Base-by-base conservation (phyloP, 2,113 vertebrate species). In the Lynx canadensis region DNA sequence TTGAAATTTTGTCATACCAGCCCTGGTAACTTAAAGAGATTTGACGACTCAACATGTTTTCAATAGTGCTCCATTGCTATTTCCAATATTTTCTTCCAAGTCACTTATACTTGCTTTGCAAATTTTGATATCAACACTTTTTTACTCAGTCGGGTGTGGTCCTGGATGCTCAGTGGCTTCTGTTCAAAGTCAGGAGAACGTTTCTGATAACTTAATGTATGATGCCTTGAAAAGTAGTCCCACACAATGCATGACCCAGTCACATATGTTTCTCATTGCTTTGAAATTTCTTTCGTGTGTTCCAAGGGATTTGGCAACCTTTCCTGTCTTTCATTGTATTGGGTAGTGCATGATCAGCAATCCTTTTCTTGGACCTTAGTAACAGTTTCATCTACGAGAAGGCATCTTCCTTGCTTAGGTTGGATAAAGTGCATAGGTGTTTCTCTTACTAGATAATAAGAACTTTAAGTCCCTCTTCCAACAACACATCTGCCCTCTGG, bases 271-370 rank as follows among this genome's bases (percentile, higher is more conserved):
- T 4, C 63, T 94, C 69, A 48, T 83, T 92, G 13, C 41, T 90
- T 74, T 68, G 68, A 96, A 96, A 38, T 92, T 60, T 94, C 36
- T 95, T 92, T 94, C 6, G 79, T 82, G 50, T 94, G 3, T 87
- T 87, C 60, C 33, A 83, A 86, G 41, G 69, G 29, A 63, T 36
- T 79, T 78, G 73, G n/a, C 18, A 83, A 27, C 73, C 84, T 93
- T 78, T 91, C 45, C 33, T 92, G 48, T 52, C 38, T 87, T 94
- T 55, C 81, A 38, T 13, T 85, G 18, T 16, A 74, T 45, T 60
- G 16, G 41, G 83, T 88, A 76, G 36, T 25, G 7, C 4, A 31
- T 86, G 16, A 83, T 25, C 80, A 31, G 13, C 12, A 71, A 65
- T n/a, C 60, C 36, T 91, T 76, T 76, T 55, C 19, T 69, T 93